These are phyloP conservation scores for Eretmocerus hayati DNA, from an alignment of 2,888 invertebrate species.

Conservation along the genomic window DNA sequence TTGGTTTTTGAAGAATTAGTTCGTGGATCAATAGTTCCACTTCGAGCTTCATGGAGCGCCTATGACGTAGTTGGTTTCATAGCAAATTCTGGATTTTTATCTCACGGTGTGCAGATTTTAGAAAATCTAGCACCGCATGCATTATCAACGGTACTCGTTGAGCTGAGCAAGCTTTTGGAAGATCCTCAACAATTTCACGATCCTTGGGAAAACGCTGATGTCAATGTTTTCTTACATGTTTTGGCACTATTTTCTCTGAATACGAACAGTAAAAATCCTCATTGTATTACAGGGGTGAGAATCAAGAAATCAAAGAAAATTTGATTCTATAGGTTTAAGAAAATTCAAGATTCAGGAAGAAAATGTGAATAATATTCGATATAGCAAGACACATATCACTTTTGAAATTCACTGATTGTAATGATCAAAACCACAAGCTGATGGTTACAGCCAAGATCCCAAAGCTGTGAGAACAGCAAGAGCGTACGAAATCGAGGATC, in stretches of 20 bases:
- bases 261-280: constrained; percentile 33
- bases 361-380: too few species aligned
- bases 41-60: constrained; percentile 38
- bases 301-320: not conserved
- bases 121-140: constrained; percentile 36
- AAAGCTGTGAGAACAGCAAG: too few species aligned
- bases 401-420: too few species aligned
- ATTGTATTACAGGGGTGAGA: not conserved
- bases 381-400: too few species aligned
- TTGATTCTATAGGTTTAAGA: not conserved
- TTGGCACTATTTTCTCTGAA: constrained; percentile 38
- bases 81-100: constrained; percentile 34
- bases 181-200: constrained; percentile 36
- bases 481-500: too few species aligned
- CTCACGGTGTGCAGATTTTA: constrained; percentile 31
- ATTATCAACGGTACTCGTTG: constrained; percentile 36
- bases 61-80: constrained; percentile 38
- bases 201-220: constrained; percentile 35
- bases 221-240: constrained; percentile 36
- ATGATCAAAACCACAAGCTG: too few species aligned
- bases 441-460: too few species aligned
- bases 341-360: too few species aligned
- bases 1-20: constrained; percentile 40
- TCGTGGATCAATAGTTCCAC: constrained; percentile 36
- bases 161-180: constrained; percentile 33